Conservation (phyloP, 2,113 vertebrate species). For the Atlantisia rogersi region DNA sequence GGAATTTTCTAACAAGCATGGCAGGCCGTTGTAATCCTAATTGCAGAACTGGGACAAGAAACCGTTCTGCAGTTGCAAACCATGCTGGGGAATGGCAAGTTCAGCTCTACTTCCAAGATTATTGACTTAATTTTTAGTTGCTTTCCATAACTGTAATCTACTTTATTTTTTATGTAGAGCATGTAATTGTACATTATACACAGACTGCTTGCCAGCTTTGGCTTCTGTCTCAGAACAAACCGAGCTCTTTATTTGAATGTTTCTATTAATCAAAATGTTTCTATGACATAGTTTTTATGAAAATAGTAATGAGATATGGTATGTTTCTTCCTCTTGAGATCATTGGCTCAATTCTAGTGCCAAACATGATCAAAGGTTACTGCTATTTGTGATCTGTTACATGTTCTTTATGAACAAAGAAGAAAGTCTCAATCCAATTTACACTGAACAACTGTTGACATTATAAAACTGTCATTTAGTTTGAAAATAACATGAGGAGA, state of each 20-base stretch:
- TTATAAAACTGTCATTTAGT: background rate
- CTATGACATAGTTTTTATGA: background rate
- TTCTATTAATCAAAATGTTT: background rate
- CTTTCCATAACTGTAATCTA: background rate
- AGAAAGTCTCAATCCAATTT: background rate
- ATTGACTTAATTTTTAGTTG: background rate
- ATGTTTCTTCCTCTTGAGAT: background rate
- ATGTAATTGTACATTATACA: background rate
- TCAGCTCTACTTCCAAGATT: background rate
- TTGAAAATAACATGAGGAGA: background rate
- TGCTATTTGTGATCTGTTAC: background rate
- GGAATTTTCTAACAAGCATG: background rate
- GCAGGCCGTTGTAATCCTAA: background rate
- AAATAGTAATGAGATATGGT: background rate
- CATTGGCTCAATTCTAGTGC: background rate
- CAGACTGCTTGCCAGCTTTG: background rate
- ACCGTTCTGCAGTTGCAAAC: background rate
- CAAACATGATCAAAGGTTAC: constrained; percentile 19
- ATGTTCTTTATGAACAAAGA: background rate
- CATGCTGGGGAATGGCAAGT: background rate
- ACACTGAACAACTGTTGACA: background rate
- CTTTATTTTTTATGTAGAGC: background rate
- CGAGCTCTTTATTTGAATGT: background rate
- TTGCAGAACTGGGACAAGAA: background rate
- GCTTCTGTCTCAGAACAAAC: background rate